Conservation (phyloP, 2,888 invertebrate genomes). For the Blera fallax region DNA sequence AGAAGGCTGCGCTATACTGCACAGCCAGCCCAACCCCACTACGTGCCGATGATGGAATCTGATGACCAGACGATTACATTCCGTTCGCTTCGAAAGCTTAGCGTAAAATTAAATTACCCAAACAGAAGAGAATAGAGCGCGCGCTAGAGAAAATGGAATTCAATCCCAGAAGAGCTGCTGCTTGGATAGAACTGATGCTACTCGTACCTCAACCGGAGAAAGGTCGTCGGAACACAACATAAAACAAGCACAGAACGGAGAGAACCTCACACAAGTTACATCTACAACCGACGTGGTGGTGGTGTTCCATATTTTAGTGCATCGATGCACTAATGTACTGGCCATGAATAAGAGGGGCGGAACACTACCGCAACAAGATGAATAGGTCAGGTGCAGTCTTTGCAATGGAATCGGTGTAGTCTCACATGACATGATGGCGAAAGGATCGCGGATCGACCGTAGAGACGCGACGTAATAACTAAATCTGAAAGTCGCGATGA, state of each 20-base stretch:
- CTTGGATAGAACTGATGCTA: slow-evolving; percentile 42
- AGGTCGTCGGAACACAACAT: slow-evolving; percentile 58
- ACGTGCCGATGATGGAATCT: slow-evolving; percentile 62
- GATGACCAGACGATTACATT: slow-evolving; percentile 71
- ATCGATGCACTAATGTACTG: slow-evolving; percentile 53
- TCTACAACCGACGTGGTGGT: slow-evolving; percentile 66
- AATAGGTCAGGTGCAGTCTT: slow-evolving; percentile 62
- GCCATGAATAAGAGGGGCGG: slow-evolving; percentile 70
- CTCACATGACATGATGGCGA: slow-evolving; percentile 66
- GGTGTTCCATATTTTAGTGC: slow-evolving; percentile 48
- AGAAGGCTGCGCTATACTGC: slow-evolving; percentile 22
- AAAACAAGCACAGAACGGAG: slow-evolving; percentile 44
- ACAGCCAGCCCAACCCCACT: slow-evolving; percentile 56
- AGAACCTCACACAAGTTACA: slow-evolving; percentile 53
- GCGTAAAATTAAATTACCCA: slow-evolving; percentile 68
- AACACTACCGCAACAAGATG: slow-evolving; percentile 43
- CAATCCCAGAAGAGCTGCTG: slow-evolving; percentile 24
- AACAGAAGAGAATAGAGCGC: slow-evolving; percentile 40
- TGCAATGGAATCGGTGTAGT: slow-evolving; percentile 33
- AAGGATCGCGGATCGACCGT: slow-evolving; percentile 53
- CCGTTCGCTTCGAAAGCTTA: slow-evolving; percentile 66
- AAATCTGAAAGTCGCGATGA: slow-evolving; percentile 68
- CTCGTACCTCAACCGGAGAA: slow-evolving; percentile 45
- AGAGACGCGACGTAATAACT: slow-evolving; percentile 65
- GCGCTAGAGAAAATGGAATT: slow-evolving; percentile 37